phyloP scores from a whole-genome alignment of 1,140 invertebrate species.

The Ceratosolen fusciceps region DNA sequence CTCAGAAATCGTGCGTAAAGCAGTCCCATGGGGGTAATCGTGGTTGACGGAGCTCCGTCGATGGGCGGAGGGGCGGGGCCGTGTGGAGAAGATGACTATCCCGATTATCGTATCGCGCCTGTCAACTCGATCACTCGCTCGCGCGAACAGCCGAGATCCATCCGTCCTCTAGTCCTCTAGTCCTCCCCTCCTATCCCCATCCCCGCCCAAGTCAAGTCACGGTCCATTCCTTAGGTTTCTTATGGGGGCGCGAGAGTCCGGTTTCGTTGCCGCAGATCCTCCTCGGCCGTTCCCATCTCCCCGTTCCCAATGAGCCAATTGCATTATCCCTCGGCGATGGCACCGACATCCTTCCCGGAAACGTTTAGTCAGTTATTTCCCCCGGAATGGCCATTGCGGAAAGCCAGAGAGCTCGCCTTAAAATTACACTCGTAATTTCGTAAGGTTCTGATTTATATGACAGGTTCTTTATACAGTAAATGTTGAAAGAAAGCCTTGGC shows the following conservation, averaged over 20 bases:
- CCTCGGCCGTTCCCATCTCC: neutral
- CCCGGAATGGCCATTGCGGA: constrained; percentile 17
- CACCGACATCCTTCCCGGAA: constrained; percentile 20
- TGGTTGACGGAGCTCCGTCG: too few species aligned
- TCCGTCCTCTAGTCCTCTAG: neutral
- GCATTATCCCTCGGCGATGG: neutral
- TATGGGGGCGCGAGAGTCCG: neutral
- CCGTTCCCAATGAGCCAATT: neutral
- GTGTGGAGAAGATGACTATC: too few species aligned
- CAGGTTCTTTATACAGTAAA: neutral
- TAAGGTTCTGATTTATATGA: constrained; percentile 21
- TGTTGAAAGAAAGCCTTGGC: neutral
- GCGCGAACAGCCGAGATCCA: neutral
- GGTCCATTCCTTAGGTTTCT: neutral
- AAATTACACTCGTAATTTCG: constrained; percentile 7
- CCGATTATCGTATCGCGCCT: too few species aligned
- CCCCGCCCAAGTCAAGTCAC: too few species aligned
- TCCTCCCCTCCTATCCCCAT: too few species aligned
- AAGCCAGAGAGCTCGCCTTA: neutral
- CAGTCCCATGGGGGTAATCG: too few species aligned
- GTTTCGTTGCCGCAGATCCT: constrained; percentile 41
- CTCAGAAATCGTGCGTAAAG: neutral
- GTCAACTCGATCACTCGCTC: neutral
- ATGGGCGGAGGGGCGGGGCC: too few species aligned
- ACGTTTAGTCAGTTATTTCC: constrained; percentile 15